Conservation (phyloP, 2,888 invertebrate species). For the Ornithoptera priamus region DNA sequence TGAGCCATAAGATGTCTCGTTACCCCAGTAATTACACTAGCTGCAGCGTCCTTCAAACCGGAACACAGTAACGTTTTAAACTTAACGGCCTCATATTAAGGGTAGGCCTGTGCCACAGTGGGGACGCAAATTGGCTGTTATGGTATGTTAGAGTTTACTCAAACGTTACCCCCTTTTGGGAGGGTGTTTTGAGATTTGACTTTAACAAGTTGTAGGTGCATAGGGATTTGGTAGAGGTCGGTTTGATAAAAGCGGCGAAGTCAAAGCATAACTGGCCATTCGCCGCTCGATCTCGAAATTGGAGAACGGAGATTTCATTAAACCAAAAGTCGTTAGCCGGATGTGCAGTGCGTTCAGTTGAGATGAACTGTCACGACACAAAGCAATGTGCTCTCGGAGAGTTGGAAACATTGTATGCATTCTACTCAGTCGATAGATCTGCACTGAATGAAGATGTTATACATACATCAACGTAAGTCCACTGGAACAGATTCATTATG, state of each 20-base stretch:
- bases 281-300: no score
- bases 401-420: slow-evolving; percentile 1
- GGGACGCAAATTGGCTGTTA: no score
- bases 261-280: background rate
- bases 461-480: background rate
- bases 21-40: no score
- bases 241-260: background rate
- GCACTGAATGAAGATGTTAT: background rate
- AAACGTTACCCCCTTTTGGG: no score
- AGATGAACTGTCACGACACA: background rate
- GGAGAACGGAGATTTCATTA: background rate
- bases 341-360: background rate
- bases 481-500: background rate
- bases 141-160: no score
- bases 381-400: slow-evolving; percentile 2
- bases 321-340: background rate
- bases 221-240: background rate
- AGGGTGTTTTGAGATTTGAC: background rate
- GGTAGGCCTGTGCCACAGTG: no score
- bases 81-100: no score
- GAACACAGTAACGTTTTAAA: no score
- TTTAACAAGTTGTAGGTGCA: background rate
- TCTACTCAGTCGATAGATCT: background rate
- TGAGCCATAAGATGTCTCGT: no score
- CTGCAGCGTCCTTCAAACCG: no score